Conservation (phyloP, 2,888 invertebrate species). For the Phytoseiulus persimilis region DNA sequence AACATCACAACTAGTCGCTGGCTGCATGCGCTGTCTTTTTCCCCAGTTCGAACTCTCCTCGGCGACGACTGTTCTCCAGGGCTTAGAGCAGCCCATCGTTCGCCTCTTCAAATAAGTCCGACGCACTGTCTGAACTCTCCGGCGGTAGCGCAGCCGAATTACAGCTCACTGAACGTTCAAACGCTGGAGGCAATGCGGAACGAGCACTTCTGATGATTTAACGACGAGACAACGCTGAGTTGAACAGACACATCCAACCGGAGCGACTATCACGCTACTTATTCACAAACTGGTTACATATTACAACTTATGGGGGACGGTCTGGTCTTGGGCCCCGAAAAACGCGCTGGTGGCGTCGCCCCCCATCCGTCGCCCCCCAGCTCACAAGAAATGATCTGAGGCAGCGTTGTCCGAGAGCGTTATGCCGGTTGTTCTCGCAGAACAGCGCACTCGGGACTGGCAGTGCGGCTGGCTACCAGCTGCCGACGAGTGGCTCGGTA, state of each 20-base stretch:
- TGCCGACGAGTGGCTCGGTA: too few species aligned
- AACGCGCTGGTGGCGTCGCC: neutral
- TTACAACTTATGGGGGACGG: neutral
- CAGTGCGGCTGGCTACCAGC: too few species aligned
- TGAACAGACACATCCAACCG: neutral
- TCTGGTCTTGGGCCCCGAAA: neutral
- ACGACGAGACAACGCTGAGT: neutral
- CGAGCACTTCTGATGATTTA: constrained; percentile 5
- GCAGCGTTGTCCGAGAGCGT: too few species aligned
- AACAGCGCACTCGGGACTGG: neutral
- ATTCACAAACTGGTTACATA: neutral
- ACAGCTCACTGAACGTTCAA: neutral
- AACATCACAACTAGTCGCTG: neutral
- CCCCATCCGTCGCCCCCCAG: too few species aligned
- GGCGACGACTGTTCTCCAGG: neutral
- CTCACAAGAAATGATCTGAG: neutral
- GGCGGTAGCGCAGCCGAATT: too few species aligned
- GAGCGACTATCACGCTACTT: neutral
- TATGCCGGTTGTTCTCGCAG: neutral
- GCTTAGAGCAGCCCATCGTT: neutral
- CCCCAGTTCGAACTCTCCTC: neutral
- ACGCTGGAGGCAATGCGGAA: neutral
- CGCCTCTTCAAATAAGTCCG: neutral
- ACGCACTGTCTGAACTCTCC: neutral
- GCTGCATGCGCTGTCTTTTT: neutral